Percentiles rank a stretch among this genome's conserved stretches.
phyloP scores from a whole-genome alignment of 1,140 invertebrate genomes.

The Macrosteles quadrilineatus region DNA sequence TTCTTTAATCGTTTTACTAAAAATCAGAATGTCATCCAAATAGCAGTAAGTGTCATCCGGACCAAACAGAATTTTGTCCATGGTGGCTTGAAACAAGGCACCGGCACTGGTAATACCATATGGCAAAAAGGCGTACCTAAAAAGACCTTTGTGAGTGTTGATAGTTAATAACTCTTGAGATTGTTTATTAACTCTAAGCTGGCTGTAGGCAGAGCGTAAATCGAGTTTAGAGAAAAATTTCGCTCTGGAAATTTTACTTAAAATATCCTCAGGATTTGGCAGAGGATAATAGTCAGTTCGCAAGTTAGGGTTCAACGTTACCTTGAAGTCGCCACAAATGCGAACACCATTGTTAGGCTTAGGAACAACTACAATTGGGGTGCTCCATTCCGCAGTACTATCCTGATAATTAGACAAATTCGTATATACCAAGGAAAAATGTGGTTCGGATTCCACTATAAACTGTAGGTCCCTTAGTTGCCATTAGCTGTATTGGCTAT shows the following conservation, averaged over 20 bases:
- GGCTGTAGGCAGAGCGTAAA: background rate
- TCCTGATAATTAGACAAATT: too few relatives aligned
- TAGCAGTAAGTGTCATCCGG: background rate
- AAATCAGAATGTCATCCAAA: background rate
- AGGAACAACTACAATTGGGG: constrained; percentile 50
- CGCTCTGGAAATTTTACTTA: background rate
- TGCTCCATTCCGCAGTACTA: constrained; percentile 50
- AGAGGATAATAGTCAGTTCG: too few relatives aligned
- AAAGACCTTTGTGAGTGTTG: background rate
- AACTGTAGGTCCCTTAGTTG: too few relatives aligned
- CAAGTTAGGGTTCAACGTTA: constrained; percentile 37
- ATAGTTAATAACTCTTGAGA: too few relatives aligned
- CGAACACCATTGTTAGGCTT: too few relatives aligned
- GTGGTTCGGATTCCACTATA: too few relatives aligned
- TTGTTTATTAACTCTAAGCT: background rate
- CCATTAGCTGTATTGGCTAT: too few relatives aligned
- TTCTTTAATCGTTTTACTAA: background rate
- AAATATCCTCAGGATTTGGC: background rate
- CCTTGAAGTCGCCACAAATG: too few relatives aligned
- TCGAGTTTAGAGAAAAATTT: background rate
- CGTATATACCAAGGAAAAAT: too few relatives aligned
- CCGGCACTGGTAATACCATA: background rate
- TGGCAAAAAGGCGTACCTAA: background rate
- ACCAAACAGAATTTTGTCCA: background rate
- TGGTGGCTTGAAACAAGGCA: background rate